Conservation (phyloP, 2,888 invertebrate species). For the Diplazon laetatorius region DNA sequence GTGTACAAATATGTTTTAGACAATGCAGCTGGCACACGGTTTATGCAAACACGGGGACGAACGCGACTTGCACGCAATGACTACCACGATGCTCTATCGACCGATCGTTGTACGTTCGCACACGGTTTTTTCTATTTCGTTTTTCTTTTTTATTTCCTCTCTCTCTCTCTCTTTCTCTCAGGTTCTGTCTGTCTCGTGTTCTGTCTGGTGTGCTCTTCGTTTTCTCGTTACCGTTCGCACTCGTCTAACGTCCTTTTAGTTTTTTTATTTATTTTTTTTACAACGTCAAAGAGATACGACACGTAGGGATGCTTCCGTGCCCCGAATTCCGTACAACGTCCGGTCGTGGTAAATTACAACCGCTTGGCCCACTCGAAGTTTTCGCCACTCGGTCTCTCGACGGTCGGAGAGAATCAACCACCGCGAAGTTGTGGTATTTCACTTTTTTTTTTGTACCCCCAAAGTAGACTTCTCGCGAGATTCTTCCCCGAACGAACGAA, state of each 20-base stretch:
- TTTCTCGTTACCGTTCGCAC: neutral
- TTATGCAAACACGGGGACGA: slow-evolving; percentile 32
- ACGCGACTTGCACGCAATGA: slow-evolving; percentile 35
- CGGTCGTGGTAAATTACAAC: slow-evolving; percentile 23
- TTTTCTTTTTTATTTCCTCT: slow-evolving; percentile 33
- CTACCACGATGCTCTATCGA: slow-evolving; percentile 48
- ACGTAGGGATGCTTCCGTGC: slow-evolving; percentile 24
- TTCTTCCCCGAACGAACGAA: neutral
- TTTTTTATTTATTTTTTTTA: neutral
- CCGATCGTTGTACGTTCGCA: slow-evolving; percentile 44
- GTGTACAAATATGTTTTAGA: slow-evolving; percentile 42
- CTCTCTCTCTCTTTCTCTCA: slow-evolving; percentile 3
- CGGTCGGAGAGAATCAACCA: slow-evolving; percentile 1
- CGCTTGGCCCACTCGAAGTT: slow-evolving; percentile 31
- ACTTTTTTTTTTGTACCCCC: neutral
- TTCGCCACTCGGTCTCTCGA: slow-evolving; percentile 31
- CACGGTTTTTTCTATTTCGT: slow-evolving; percentile 22
- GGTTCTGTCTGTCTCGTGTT: neutral
- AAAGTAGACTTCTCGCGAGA: neutral
- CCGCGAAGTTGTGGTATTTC: slow-evolving; percentile 11
- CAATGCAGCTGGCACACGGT: slow-evolving; percentile 37
- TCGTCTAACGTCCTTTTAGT: too few relatives aligned
- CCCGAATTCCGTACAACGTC: slow-evolving; percentile 15
- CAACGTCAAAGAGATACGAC: neutral
- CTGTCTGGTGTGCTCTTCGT: neutral